Conservation (phyloP, 2,888 invertebrate genomes). For the Biston stratarius region DNA sequence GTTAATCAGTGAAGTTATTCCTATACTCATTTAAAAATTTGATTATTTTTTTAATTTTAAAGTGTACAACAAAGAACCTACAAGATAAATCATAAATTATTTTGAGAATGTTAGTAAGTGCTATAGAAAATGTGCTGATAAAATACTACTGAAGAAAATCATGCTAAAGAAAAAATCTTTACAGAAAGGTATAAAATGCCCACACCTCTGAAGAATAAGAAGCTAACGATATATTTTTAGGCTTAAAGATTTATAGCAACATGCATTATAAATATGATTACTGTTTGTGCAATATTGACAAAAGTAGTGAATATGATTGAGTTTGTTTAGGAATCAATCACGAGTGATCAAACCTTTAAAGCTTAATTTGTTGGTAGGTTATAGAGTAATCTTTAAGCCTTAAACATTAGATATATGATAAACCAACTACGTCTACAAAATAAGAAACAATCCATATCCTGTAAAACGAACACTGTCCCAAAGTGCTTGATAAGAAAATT, state of each 20-base stretch:
- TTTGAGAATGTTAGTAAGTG: constrained; percentile 10
- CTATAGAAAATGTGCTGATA: neutral
- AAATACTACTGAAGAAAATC: neutral
- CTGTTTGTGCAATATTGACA: constrained; percentile 3
- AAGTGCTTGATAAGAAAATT: constrained; percentile 51
- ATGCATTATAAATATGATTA: constrained; percentile 1
- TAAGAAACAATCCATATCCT: constrained; percentile 33
- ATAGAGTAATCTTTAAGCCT: constrained; percentile 34
- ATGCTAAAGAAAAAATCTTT: constrained; percentile 16
- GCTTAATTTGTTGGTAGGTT: neutral
- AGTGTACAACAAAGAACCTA: neutral
- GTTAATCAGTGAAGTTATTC: constrained; percentile 47
- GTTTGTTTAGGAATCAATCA: neutral
- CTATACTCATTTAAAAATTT: neutral
- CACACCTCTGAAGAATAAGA: constrained; percentile 24
- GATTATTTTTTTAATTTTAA: neutral
- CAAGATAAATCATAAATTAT: neutral
- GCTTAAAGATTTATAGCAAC: constrained; percentile 27
- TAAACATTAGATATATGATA: constrained; percentile 21
- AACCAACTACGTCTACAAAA: constrained; percentile 8
- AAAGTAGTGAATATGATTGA: neutral
- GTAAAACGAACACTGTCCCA: constrained; percentile 49
- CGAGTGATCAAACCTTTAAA: neutral
- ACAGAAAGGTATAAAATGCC: constrained; percentile 20
- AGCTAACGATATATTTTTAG: constrained; percentile 19